phyloP scores from a whole-genome alignment of 2,797 vertebrate species.

The Myotis planiceps region DNA sequence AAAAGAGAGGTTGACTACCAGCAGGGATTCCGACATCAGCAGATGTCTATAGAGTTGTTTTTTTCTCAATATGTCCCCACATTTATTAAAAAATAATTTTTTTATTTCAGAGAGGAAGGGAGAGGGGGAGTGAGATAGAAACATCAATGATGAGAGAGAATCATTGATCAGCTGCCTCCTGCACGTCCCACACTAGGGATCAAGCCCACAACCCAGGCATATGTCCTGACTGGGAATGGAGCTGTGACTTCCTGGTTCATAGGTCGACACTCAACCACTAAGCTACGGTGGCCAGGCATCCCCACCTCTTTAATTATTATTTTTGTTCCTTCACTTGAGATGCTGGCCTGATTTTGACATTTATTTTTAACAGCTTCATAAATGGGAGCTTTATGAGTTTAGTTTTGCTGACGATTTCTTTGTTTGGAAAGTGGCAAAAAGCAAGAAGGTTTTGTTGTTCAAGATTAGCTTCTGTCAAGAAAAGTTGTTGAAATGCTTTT shows the following conservation, averaged over 20 bases:
- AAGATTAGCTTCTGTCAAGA: not conserved
- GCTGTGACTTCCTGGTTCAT: no score
- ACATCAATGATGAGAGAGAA: no score
- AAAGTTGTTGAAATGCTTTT: constrained; percentile 27
- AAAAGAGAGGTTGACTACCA: not conserved
- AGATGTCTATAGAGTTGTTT: not conserved
- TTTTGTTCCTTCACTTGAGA: constrained; percentile 36
- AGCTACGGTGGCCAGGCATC: not conserved
- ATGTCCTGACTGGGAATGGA: no score
- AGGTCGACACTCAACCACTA: no score
- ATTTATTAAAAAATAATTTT: not conserved
- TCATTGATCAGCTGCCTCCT: no score
- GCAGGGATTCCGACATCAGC: not conserved
- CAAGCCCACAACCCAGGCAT: no score
- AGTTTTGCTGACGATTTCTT: not conserved
- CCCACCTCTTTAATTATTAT: not conserved
- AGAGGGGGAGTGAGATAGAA: no score
- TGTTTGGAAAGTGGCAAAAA: constrained; percentile 33
- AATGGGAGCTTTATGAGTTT: not conserved
- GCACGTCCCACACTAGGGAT: no score
- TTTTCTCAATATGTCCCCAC: not conserved
- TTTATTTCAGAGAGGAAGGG: no score
- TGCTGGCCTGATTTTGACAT: constrained; percentile 3
- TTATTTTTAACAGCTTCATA: constrained; percentile 42
- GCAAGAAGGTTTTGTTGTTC: not conserved